Evolutionary conservation across 2,113 vertebrate genomes (phyloP).

Genomic region (Dromas ardeola): DNA sequence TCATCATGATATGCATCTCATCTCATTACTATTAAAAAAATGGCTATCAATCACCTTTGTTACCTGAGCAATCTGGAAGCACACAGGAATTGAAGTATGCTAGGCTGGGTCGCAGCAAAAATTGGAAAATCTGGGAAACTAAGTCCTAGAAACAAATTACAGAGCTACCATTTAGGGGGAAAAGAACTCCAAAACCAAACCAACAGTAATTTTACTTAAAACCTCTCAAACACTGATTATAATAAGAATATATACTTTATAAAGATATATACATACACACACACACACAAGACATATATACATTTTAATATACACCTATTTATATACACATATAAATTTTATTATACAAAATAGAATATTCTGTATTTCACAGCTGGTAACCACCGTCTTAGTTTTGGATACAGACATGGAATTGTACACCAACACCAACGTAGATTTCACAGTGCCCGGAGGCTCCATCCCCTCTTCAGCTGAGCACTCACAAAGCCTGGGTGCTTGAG

Average conservation of each 20-base stretch:
- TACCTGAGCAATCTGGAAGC: not conserved
- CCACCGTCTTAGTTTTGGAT: not conserved
- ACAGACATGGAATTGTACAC: not conserved
- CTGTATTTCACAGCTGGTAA: not conserved
- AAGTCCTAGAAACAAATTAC: not conserved
- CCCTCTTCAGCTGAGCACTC: not conserved
- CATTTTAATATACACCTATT: not conserved
- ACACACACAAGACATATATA: not conserved
- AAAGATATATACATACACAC: not conserved
- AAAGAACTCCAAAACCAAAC: not conserved
- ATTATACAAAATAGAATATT: not conserved
- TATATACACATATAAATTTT: not conserved
- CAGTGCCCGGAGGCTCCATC: not conserved
- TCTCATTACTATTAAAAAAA: not conserved
- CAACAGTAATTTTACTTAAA: not conserved
- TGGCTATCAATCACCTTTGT: rapidly evolving
- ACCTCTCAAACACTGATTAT: not conserved
- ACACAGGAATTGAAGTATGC: not conserved
- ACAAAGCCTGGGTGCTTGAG: not conserved
- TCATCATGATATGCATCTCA: not conserved
- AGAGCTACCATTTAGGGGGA: not conserved
- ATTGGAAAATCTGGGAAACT: not conserved
- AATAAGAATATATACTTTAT: not conserved
- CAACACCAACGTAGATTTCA: not conserved
- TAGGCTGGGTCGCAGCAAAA: not conserved